A percentile compares a stretch with the other conserved stretches of the same genome.
These are phyloP conservation scores for Mastomys coucha DNA, from an alignment of 2,113 vertebrate species.

Conservation along the genomic window DNA sequence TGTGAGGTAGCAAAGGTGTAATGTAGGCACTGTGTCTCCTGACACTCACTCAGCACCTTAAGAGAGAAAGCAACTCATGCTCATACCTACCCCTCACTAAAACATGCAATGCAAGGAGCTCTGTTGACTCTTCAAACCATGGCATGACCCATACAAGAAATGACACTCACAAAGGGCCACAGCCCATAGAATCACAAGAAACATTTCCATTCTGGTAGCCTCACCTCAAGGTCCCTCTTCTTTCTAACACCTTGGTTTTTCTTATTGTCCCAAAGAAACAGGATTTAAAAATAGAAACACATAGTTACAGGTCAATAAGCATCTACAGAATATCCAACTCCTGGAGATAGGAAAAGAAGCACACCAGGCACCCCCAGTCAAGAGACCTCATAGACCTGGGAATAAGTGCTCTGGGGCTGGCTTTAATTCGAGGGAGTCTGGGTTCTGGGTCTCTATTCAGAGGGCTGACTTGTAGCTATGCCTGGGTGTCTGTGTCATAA, in stretches of 20 bases:
- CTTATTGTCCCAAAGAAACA: background rate
- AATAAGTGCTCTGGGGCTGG: background rate
- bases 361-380: background rate
- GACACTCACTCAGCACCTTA: background rate
- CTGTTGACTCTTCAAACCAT: background rate
- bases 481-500: background rate
- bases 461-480: background rate
- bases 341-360: background rate
- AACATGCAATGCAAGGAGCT: background rate
- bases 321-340: background rate
- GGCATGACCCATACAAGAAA: background rate
- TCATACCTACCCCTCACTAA: background rate
- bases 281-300: slow-evolving; percentile 17
- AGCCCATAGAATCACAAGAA: background rate
- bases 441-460: background rate
- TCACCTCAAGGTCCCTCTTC: background rate
- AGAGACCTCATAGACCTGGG: background rate
- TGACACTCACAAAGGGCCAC: background rate
- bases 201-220: background rate
- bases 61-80: background rate
- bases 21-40: background rate
- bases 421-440: background rate
- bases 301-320: background rate
- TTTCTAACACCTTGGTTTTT: background rate
- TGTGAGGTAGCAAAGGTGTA: background rate